A percentile compares a stretch with the other conserved stretches of the same genome.
phyloP scores from a whole-genome alignment of 2,113 vertebrate genomes.

The Todiramphus saurophagus region DNA sequence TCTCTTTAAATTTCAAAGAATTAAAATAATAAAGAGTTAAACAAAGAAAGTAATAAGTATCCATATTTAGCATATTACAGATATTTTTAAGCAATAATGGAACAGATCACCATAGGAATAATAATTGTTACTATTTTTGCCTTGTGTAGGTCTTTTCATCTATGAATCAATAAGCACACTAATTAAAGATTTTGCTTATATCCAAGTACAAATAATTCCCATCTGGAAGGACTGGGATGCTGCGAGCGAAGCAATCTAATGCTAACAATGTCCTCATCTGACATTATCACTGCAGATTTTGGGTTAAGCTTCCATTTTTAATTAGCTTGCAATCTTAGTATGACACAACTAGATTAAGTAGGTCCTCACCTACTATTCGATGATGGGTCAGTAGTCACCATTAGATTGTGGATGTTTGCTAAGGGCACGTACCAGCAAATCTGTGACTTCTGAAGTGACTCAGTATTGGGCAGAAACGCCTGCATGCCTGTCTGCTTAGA shows the following conservation, averaged over 20 bases:
- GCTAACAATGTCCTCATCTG: conserved; percentile 13
- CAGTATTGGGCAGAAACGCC: neutral
- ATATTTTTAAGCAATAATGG: conserved; percentile 2
- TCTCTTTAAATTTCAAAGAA: neutral
- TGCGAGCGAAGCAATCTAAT: neutral
- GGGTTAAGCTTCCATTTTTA: neutral
- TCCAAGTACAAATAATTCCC: conserved; percentile 19
- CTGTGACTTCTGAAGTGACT: neutral
- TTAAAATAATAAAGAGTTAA: neutral
- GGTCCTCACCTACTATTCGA: neutral
- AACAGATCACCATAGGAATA: neutral
- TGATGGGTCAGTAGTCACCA: neutral
- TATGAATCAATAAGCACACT: neutral
- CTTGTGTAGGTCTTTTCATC: neutral
- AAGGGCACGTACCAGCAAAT: neutral
- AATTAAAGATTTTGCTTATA: conserved; percentile 25
- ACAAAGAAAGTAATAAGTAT: neutral
- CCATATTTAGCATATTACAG: neutral
- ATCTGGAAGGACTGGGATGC: conserved; percentile 1
- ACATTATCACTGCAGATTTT: neutral
- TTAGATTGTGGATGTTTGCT: neutral
- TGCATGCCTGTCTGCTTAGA: neutral
- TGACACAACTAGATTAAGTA: neutral
- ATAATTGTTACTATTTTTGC: conserved; percentile 34
- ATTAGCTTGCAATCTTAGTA: neutral